Base-by-base conservation (phyloP, 2,888 invertebrate species). In the Platycheirus albimanus region DNA sequence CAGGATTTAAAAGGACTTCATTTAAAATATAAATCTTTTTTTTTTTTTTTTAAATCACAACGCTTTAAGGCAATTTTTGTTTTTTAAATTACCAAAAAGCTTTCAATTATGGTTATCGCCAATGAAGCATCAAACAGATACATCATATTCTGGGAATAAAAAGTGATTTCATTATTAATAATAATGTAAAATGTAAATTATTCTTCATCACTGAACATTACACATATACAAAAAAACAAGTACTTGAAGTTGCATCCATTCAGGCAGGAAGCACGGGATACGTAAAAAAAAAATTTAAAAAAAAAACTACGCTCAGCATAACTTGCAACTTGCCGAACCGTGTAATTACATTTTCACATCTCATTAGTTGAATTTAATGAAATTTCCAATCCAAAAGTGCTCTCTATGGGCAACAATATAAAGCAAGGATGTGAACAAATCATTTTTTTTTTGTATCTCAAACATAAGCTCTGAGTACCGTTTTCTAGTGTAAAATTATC, bases 271-370 rank as follows among this genome's bases (percentile, higher is more conserved):
- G 38, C 13, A 28, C 2, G 15, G 15, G 30, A n/a, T 64, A 58
- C 58, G 20, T 33, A 10, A 41, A 56, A 58, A 4, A 36, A 56
- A 20, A 54, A 51, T 33, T 33, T 33, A 64, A 19, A 33, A 15
- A 19, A 47, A 30, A 24, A 61, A 61, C 30, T 45, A 45, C 45
- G 45, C 33, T 64, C 54, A 69, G 56, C 20, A 58, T 38, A 38
- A 19, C 67, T 36, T n/a, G n/a, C n/a, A n/a, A n/a, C 56, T 71
- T 69, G 78, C 78, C 67, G 83, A 78, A 83, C 78, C 83, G 83
- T 83, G 72, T 83, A 74, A 83, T 83, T 83, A 83, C 72, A 83
- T 83, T 83, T 78, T 83, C 83, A 78, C 83, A 72, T 74, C 83
- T 83, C 83, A 83, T 83, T 83, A 72, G 83, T 71, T 54, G 72